Conservation (phyloP, 2,797 vertebrate species). For the Urocyon cinereoargenteus region DNA sequence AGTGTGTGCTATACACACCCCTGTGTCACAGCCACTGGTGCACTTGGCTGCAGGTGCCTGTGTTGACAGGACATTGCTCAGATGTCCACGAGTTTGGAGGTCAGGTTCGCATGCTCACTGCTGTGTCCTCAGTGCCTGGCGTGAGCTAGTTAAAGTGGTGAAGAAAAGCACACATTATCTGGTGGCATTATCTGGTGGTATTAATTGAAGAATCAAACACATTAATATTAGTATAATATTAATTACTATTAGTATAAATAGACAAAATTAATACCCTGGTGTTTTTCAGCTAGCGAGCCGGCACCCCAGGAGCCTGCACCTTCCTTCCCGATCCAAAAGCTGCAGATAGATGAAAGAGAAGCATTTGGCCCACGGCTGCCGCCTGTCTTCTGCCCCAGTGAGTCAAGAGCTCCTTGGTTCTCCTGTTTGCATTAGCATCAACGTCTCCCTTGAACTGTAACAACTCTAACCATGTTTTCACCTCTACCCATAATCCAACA, state of each 20-base stretch:
- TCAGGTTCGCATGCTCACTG: not conserved
- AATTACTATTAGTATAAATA: not conserved
- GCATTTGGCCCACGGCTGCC: slow-evolving; percentile 96
- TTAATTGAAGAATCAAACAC: not conserved
- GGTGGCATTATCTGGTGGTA: not conserved
- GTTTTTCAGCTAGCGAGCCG: slow-evolving; percentile 71
- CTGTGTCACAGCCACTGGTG: fast-evolving
- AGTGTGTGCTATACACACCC: fast-evolving
- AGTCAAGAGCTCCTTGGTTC: slow-evolving; percentile 40
- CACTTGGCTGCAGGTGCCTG: not conserved
- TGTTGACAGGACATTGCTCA: not conserved
- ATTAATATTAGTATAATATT: not conserved
- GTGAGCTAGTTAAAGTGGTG: not conserved
- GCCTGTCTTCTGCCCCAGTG: slow-evolving; percentile 89
- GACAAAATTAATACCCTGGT: slow-evolving; percentile 3
- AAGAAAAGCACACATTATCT: not conserved
- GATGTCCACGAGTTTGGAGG: not conserved
- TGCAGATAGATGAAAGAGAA: slow-evolving; percentile 83
- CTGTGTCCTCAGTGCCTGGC: not conserved
- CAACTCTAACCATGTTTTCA: fast-evolving
- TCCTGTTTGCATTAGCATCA: not conserved
- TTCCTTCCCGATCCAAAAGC: slow-evolving; percentile 71
- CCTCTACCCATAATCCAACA: fast-evolving
- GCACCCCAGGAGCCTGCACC: not conserved
- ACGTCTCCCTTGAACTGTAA: not conserved